Evolutionary conservation across 2,113 vertebrate genomes (phyloP).

Genomic region (Protobothrops flavoviridis): DNA sequence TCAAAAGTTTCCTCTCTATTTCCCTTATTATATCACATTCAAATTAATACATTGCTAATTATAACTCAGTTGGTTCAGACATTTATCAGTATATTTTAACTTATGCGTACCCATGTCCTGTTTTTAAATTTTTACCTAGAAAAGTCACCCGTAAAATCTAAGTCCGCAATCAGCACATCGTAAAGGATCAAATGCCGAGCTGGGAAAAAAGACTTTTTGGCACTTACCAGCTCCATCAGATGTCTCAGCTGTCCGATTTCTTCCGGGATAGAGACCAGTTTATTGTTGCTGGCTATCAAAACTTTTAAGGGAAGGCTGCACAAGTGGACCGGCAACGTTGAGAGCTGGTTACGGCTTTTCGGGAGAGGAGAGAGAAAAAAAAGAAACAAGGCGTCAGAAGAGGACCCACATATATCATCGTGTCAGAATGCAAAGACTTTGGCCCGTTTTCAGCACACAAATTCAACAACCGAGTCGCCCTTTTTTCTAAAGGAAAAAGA

Average conservation of each 20-base stretch:
- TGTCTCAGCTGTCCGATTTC: conserved; percentile 88
- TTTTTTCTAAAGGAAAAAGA: neutral
- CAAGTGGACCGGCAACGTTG: conserved; percentile 84
- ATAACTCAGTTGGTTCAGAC: too few species aligned
- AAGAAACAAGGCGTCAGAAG: conserved; percentile 38
- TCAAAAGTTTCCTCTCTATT: too few species aligned
- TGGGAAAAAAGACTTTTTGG: conserved; percentile 37
- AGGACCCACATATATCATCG: neutral
- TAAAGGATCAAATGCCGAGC: neutral
- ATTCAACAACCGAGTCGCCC: neutral
- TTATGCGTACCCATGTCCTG: too few species aligned
- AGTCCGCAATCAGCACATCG: neutral
- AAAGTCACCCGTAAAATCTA: neutral
- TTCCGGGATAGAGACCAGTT: conserved; percentile 91
- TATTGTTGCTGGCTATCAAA: conserved; percentile 96
- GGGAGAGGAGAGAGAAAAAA: conserved; percentile 25
- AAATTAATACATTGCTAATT: too few species aligned
- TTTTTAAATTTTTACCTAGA: neutral
- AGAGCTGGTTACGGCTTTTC: conserved; percentile 92
- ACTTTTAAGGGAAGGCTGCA: conserved; percentile 93
- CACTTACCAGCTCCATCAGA: conserved; percentile 91
- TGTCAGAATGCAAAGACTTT: neutral
- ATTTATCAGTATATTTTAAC: too few species aligned
- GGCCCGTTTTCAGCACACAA: neutral
- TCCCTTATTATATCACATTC: too few species aligned